Base-by-base conservation (phyloP, 2,888 invertebrate species). In the Nemotelus nigrinus region DNA sequence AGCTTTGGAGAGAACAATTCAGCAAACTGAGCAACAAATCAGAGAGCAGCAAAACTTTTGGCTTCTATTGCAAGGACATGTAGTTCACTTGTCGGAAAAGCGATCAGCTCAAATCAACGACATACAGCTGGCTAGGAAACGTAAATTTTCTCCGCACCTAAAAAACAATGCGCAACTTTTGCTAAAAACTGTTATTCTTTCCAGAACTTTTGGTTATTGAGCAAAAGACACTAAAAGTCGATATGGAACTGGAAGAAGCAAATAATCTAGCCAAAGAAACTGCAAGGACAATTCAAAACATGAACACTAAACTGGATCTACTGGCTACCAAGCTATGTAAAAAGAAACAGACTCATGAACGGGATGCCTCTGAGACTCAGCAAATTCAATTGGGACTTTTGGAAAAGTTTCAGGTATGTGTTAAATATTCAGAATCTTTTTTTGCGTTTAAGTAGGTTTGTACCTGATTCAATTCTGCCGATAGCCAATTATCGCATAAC, bases 11-110 rank as follows among this genome's bases (percentile, higher is more conserved):
- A 90, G 90, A 82, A 89, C 89, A 78, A 92, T 94, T 77, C 89
- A 89, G 63, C 87, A 90, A 43, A 85, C 90, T 2, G 90, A 91
- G 64, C 89, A 89, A 79, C 89, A 90, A 82, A 92, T 92, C 25
- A 90, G 92, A 81, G 86, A 89, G 70, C 85, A 92, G 82, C 93
- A 95, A 85, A 90, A 91, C 81, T 91, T 91, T 84, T 95, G 95
- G 95, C 86, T 95, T 80, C 89, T 93, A 70, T 90, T 93, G 80
- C 94, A 95, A 85, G 91, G 92, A 0, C 91, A 92, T 83, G 90
- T 93, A 77, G 91, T 94, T 2, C 89, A 89, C 79, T 85, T 95
- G 25, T 90, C 93, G 0, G 89, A 92, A 78, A 92, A 93, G 81
- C 89, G 93, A 79, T 92, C 92, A 81, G 88, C 89, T 79, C 91